Percentiles rank a stretch among this genome's conserved stretches.
Conservation (phyloP, 2,113 vertebrate species). For the Labeo rohita region DNA sequence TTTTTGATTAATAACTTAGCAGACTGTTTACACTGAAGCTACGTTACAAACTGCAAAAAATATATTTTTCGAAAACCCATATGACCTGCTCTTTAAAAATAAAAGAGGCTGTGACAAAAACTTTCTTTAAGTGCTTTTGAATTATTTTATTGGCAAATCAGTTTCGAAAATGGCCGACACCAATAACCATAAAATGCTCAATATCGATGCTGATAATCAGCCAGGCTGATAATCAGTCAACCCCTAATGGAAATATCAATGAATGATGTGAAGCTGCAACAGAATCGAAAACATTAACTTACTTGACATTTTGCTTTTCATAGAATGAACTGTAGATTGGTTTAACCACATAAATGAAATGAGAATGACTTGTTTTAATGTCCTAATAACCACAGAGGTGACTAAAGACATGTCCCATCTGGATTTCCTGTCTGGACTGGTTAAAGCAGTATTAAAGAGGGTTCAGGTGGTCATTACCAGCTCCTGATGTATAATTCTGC, state of each 20-base stretch:
- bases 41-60: no score
- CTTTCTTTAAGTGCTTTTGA: no score
- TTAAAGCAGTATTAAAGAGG: slow-evolving; percentile 23
- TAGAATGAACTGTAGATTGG: neutral
- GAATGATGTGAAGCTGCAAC: neutral
- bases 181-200: no score
- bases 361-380: slow-evolving; percentile 1
- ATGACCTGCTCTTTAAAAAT: no score
- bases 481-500: slow-evolving; percentile 40
- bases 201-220: no score
- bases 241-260: neutral
- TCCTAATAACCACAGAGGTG: slow-evolving; percentile 24
- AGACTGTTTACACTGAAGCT: no score
- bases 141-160: no score
- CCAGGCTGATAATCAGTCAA: no score
- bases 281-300: neutral
- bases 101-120: no score
- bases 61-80: no score
- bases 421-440: slow-evolving; percentile 3
- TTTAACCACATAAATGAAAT: neutral
- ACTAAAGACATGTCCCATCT: slow-evolving; percentile 17
- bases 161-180: no score
- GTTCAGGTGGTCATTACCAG: slow-evolving; percentile 48
- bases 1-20: no score
- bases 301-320: neutral